These are phyloP conservation scores for Tenthredo scrophulariae DNA, from an alignment of 2,888 invertebrate genomes.

Conservation along the genomic window DNA sequence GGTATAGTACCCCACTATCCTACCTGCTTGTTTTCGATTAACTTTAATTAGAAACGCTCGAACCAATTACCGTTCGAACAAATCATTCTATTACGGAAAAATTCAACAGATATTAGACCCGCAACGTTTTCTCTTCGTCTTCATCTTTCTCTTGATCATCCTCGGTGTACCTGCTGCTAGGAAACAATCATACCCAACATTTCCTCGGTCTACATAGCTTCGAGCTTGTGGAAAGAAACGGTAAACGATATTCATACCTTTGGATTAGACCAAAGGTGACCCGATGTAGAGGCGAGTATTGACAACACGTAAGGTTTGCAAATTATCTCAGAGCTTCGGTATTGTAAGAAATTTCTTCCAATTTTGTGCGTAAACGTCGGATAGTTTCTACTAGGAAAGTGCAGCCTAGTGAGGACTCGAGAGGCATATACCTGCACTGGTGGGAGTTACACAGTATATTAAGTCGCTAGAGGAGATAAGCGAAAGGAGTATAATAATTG, in stretches of 20 bases:
- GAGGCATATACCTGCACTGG: neutral
- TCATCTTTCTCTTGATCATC: too few species aligned
- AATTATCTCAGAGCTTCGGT: neutral
- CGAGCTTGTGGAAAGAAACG: neutral
- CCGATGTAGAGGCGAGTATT: neutral
- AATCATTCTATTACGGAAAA: neutral
- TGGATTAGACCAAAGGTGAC: neutral
- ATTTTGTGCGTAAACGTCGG: neutral
- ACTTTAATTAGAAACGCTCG: slow-evolving; percentile 44
- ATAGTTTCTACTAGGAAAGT: neutral
- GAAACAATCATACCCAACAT: neutral
- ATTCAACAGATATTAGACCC: slow-evolving; percentile 1
- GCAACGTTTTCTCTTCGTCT: neutral
- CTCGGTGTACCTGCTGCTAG: neutral
- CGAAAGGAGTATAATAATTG: slow-evolving; percentile 47
- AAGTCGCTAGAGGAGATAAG: slow-evolving; percentile 21
- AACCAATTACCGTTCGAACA: slow-evolving; percentile 34
- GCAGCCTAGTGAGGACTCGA: neutral
- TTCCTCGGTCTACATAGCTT: neutral
- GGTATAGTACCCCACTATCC: neutral
- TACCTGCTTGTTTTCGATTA: slow-evolving; percentile 33
- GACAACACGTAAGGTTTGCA: neutral
- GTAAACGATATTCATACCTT: neutral
- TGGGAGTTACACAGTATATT: neutral
- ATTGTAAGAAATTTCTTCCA: neutral